phyloP scores from a whole-genome alignment of 2,888 invertebrate genomes.

The Tetrapedia diversipes region DNA sequence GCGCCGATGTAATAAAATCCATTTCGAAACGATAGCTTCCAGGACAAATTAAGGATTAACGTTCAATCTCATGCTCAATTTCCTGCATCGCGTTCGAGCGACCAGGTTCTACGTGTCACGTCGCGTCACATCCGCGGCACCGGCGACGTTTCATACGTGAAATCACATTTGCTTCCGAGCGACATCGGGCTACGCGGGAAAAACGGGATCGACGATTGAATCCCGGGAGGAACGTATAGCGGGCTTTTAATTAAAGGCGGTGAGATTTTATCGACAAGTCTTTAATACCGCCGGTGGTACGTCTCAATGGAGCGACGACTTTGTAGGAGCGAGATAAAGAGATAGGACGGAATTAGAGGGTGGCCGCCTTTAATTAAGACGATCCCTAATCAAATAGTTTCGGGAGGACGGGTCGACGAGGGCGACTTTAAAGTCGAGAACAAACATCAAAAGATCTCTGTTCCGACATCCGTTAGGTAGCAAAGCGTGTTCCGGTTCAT shows the following conservation, averaged over 20 bases:
- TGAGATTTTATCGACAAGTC: slow-evolving; percentile 35
- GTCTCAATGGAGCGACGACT: slow-evolving; percentile 35
- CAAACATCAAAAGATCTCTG: slow-evolving; percentile 17
- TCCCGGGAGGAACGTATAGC: background rate
- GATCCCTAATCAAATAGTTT: slow-evolving; percentile 61
- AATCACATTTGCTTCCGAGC: slow-evolving; percentile 13
- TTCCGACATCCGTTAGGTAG: background rate
- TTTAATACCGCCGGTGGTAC: slow-evolving; percentile 10
- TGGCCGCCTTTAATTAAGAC: slow-evolving; percentile 59
- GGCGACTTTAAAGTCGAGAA: slow-evolving; percentile 21
- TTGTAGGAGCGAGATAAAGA: slow-evolving; percentile 35
- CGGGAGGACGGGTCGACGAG: slow-evolving; percentile 35
- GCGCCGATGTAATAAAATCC: slow-evolving; percentile 43
- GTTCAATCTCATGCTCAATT: slow-evolving; percentile 53
- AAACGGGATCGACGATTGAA: slow-evolving; percentile 43
- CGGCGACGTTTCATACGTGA: slow-evolving; percentile 2
- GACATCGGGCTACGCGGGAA: background rate
- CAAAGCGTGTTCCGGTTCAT: background rate
- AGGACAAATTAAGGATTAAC: slow-evolving; percentile 56
- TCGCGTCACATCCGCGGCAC: no score
- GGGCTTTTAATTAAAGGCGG: slow-evolving; percentile 33
- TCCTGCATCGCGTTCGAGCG: slow-evolving; percentile 15
- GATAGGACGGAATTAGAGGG: slow-evolving; percentile 47
- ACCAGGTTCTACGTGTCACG: slow-evolving; percentile 4
- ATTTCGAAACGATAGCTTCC: slow-evolving; percentile 41